Conservation (phyloP, 2,888 invertebrate genomes). For the Andricus quercusramuli region DNA sequence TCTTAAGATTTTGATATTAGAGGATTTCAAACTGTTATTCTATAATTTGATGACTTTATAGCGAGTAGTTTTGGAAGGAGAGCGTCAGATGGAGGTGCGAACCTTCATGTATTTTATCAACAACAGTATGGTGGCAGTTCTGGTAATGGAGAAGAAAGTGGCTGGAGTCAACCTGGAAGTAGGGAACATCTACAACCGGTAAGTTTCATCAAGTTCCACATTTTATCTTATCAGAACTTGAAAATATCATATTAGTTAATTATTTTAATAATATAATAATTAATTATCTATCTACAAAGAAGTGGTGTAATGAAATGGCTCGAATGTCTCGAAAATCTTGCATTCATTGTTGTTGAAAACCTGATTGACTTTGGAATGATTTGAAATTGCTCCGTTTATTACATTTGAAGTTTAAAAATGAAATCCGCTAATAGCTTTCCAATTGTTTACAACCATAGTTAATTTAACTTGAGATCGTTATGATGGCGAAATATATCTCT, state of each 20-base stretch:
- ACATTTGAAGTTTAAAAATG: too few species aligned
- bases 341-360: too few species aligned
- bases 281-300: neutral
- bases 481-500: too few species aligned
- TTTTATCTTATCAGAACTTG: neutral
- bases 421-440: too few species aligned
- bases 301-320: too few species aligned
- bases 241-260: neutral
- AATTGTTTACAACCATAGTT: too few species aligned
- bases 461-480: too few species aligned
- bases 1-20: neutral
- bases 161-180: slow-evolving; percentile 82
- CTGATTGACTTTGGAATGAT: too few species aligned
- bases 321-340: too few species aligned
- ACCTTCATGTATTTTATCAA: slow-evolving; percentile 87
- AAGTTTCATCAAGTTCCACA: slow-evolving; percentile 52
- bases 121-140: slow-evolving; percentile 71
- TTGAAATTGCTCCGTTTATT: too few species aligned
- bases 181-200: slow-evolving; percentile 81
- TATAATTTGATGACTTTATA: slow-evolving; percentile 63
- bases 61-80: slow-evolving; percentile 92
- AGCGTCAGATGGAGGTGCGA: slow-evolving; percentile 97
- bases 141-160: slow-evolving; percentile 76
- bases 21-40: neutral
- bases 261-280: neutral